A percentile compares a stretch with the other conserved stretches of the same genome.
phyloP scores from a whole-genome alignment of 1,140 invertebrate genomes.

The Dendroctonus ponderosae region DNA sequence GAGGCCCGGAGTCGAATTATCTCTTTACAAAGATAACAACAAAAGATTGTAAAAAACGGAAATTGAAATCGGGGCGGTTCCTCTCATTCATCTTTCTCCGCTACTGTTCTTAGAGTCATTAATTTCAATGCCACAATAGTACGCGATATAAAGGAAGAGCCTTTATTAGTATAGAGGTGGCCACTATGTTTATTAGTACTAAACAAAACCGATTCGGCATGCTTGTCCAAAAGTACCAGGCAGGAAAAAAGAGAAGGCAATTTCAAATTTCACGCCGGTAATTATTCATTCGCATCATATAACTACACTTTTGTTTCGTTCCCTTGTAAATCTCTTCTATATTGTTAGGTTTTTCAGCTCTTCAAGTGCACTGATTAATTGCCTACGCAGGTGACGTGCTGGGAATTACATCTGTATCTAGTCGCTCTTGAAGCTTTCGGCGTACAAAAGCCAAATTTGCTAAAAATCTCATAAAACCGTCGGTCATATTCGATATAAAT shows the following conservation, averaged over 20 bases:
- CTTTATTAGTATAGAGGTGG: conserved; percentile 15
- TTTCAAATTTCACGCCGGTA: conserved; percentile 47
- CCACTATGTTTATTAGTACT: conserved; percentile 14
- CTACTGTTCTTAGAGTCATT: conserved; percentile 17
- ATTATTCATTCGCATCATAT: conserved; percentile 49
- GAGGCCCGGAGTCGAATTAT: too few relatives aligned
- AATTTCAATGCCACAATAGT: conserved; percentile 17
- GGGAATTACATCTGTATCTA: too few relatives aligned
- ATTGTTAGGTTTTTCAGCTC: too few relatives aligned
- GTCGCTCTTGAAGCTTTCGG: too few relatives aligned
- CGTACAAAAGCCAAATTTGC: too few relatives aligned
- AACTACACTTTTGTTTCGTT: conserved; percentile 32
- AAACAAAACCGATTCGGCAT: conserved; percentile 20
- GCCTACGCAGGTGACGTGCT: too few relatives aligned
- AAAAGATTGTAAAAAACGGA: conserved; percentile 4
- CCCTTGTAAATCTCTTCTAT: too few relatives aligned
- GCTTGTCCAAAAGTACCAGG: conserved; percentile 16
- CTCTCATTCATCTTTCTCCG: conserved; percentile 9
- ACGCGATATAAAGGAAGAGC: conserved; percentile 5
- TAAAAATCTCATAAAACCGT: too few relatives aligned
- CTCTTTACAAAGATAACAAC: too few relatives aligned
- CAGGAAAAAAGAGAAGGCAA: conserved; percentile 35
- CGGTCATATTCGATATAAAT: too few relatives aligned
- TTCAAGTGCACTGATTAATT: too few relatives aligned
- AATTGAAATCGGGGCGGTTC: conserved; percentile 2